These are phyloP conservation scores for Leptopilina clavipes DNA, from an alignment of 1,140 invertebrate genomes.

Conservation along the genomic window DNA sequence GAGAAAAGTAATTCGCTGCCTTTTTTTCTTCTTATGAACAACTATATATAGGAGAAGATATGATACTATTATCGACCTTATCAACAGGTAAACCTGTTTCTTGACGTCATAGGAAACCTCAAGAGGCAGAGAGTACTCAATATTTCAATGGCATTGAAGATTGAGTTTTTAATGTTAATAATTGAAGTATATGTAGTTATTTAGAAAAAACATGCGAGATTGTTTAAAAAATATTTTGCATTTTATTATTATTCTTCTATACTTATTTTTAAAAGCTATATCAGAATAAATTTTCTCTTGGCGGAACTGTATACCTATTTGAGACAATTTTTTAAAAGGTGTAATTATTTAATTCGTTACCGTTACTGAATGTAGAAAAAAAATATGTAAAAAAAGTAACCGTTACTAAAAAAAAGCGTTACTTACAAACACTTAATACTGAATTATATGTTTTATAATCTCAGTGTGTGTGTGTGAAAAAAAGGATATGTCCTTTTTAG, in stretches of 20 bases:
- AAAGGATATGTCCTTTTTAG: not conserved
- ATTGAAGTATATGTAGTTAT: constrained; percentile 3
- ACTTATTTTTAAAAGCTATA: too few species aligned
- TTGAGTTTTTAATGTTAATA: constrained; percentile 1
- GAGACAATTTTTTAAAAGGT: too few species aligned
- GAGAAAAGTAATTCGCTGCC: not conserved
- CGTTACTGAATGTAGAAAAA: too few species aligned
- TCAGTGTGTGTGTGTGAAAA: not conserved
- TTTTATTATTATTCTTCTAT: too few species aligned
- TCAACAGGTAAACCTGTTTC: constrained; percentile 25
- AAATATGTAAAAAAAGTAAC: too few species aligned
- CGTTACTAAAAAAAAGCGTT: not conserved
- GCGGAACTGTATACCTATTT: too few species aligned
- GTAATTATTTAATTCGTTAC: too few species aligned
- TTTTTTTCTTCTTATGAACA: not conserved
- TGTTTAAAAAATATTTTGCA: too few species aligned
- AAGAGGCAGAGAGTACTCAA: constrained; percentile 14
- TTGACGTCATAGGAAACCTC: constrained; percentile 3
- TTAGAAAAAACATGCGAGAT: not conserved
- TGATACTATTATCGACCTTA: constrained; percentile 27
- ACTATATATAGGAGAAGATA: constrained; percentile 5
- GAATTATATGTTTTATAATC: not conserved
- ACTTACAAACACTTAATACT: not conserved
- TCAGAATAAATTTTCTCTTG: too few species aligned
- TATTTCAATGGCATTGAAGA: constrained; percentile 3